Base-by-base conservation (phyloP, 2,797 vertebrate species). In the Anomalospiza imberbis region DNA sequence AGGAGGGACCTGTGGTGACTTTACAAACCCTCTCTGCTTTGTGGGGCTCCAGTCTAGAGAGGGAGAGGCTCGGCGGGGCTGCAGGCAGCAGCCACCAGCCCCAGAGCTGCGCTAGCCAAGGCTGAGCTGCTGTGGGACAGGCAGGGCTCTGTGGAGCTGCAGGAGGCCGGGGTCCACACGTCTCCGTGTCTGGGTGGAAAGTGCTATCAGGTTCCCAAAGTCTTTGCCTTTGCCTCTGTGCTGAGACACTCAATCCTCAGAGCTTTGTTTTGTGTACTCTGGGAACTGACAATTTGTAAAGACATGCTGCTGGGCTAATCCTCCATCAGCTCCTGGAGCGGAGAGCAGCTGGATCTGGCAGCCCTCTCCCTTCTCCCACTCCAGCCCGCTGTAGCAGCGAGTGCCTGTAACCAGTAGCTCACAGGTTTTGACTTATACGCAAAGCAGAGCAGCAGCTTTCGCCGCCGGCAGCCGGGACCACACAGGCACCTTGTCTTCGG, bases 261-360 rank as follows among this genome's bases (percentile, higher is more conserved):
- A 73, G 91, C 91, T 92, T 91, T 85, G 77, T 61, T 93, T 78
- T 91, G 86, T 82, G 86, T 61, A 34, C 85, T 79, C 91, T 53
- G 91, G 26, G 89, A 96, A 32, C 91, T 2, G 68, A 71, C 89
- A 91, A 71, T 94, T 87, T 92, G 91, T 50, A 85, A 95, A 89
- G 92, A 70, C 91, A 13, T 2, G 74, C 91, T 92, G 92, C 95
- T 60, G 92, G 84, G 89, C 84, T 94, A 87, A 96, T 94, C 92
- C 95, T 85, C 78, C 87, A 66, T 26, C 94, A 67, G 92, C 87
- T 95, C 95, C 94, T 17, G 74, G 60, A 48, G 89, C 44, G 4
- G 74, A 55, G 89, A 81, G 12, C 96, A 87, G 95, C 92, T 85
- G 94, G 81, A 25, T 70, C 92, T 93, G 96, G 96, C 94, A 92